Conservation (phyloP, 2,888 invertebrate species). For the Hyppa rectilinea region DNA sequence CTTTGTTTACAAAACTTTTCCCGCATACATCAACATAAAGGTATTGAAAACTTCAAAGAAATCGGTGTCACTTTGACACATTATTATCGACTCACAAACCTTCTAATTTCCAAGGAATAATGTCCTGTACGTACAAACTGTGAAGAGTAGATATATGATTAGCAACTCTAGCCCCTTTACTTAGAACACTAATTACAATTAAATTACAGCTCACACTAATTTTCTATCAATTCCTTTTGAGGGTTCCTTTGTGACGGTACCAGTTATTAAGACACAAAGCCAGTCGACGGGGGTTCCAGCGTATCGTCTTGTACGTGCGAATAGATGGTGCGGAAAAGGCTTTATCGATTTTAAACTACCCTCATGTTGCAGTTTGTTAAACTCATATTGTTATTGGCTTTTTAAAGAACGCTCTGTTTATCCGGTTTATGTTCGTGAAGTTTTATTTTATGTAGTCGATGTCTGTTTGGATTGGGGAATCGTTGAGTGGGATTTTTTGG, state of each 20-base stretch:
- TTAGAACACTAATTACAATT: slow-evolving; percentile 58
- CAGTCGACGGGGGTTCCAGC: slow-evolving; percentile 68
- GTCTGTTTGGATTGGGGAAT: slow-evolving; percentile 36
- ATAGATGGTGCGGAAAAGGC: slow-evolving; percentile 81
- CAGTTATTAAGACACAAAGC: slow-evolving; percentile 81
- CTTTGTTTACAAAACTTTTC: too few relatives aligned
- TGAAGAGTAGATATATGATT: slow-evolving; percentile 46
- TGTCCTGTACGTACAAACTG: slow-evolving; percentile 30
- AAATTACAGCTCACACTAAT: slow-evolving; percentile 76
- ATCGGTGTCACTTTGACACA: neutral
- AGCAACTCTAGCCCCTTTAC: slow-evolving; percentile 40
- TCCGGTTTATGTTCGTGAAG: slow-evolving; percentile 54
- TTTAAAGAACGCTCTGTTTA: slow-evolving; percentile 67
- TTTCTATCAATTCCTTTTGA: slow-evolving; percentile 82
- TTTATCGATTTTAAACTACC: slow-evolving; percentile 83
- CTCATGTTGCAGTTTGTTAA: slow-evolving; percentile 80
- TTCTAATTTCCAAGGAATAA: slow-evolving; percentile 17
- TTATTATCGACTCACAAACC: slow-evolving; percentile 24
- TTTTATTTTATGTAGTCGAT: slow-evolving; percentile 49
- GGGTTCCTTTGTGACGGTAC: slow-evolving; percentile 78
- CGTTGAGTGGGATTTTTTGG: slow-evolving; percentile 14
- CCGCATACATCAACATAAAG: neutral
- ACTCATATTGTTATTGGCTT: slow-evolving; percentile 84
- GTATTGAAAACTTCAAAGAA: neutral
- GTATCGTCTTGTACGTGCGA: slow-evolving; percentile 72